Conservation (phyloP, 2,888 invertebrate genomes). For the Cheilosia urbana region DNA sequence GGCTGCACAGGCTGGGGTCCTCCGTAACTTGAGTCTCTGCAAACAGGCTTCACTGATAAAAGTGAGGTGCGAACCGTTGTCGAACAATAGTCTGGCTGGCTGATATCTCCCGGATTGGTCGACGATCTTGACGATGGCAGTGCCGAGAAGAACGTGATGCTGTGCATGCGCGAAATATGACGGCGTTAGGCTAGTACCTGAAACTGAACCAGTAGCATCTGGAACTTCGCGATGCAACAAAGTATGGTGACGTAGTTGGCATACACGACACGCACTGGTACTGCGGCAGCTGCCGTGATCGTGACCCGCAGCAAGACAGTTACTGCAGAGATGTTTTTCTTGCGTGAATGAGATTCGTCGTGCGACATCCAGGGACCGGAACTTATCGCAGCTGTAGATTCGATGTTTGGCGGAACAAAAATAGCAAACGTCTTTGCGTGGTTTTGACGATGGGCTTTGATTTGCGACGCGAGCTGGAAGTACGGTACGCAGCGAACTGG, state of each 20-base stretch:
- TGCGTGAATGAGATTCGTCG: constrained; percentile 1
- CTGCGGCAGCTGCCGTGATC: neutral
- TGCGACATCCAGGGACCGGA: constrained; percentile 9
- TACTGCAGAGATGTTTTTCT: constrained; percentile 4
- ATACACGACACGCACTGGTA: constrained; percentile 2
- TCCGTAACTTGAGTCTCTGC: neutral
- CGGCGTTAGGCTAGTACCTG: neutral
- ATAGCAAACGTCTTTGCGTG: neutral
- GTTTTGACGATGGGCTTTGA: neutral
- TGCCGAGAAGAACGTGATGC: constrained; percentile 22
- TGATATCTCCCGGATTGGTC: constrained; percentile 24
- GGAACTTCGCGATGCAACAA: constrained; percentile 1
- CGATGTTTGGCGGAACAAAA: constrained; percentile 24
- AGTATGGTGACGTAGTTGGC: constrained; percentile 18
- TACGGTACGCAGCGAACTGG: neutral
- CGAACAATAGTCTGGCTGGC: neutral
- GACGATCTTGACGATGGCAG: constrained; percentile 27
- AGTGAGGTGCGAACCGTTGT: neutral
- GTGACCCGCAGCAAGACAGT: constrained; percentile 5
- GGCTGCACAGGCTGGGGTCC: neutral
- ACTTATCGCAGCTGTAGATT: constrained; percentile 31
- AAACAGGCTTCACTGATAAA: neutral
- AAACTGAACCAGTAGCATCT: neutral
- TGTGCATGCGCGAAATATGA: neutral
- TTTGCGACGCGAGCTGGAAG: neutral